Evolutionary conservation across 2,113 vertebrate species (phyloP), one percentile per base, ranked within the genome.

Genomic region (Zosterops pallidus): DNA sequence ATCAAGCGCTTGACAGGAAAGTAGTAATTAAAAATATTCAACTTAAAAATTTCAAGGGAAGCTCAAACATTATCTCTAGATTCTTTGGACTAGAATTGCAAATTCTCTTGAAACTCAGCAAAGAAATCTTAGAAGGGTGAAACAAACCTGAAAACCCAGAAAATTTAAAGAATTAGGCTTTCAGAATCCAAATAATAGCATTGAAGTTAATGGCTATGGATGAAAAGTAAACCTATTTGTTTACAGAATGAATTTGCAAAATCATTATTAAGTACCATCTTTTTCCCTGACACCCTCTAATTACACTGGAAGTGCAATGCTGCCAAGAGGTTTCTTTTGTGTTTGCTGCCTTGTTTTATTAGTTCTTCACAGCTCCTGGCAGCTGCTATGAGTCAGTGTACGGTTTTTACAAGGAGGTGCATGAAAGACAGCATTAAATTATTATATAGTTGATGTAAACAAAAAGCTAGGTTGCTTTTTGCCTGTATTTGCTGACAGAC

Each of bases 331-430:
- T 62, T 83, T 80, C 70, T 77, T 83, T 89, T 96, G 89, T 83
- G 55, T 79, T 86, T 86, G 35, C 46, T 63, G 44, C 31, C 53
- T 63, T 89, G 50, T 69, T 83, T 95, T 95, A 75, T 88, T 62
- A 80, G 37, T 46, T 68, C 29, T 74, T 41, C 59, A 65, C 72
- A 92, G 83, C 64, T 97, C 52, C 83, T 74, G 83, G 92, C 84
- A 97, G 92, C 74, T 96, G 81, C 69, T 95, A 9, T 88, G 92
- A 94, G 57, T 94, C 83, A 94, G 52, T 53, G 49, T 89, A 93
- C 59, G 85, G 81, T 68, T 93, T 97, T 96, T 92, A 77, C 42
- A 95, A 85, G 72, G 20, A 89, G 44, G 4, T 68, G 11, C 33
- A 65, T 13, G 46, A 84, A 89, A 88, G 59, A 95, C 76, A 93